Base-by-base conservation (phyloP, 2,888 invertebrate species). In the Oscheius sp. region DNA sequence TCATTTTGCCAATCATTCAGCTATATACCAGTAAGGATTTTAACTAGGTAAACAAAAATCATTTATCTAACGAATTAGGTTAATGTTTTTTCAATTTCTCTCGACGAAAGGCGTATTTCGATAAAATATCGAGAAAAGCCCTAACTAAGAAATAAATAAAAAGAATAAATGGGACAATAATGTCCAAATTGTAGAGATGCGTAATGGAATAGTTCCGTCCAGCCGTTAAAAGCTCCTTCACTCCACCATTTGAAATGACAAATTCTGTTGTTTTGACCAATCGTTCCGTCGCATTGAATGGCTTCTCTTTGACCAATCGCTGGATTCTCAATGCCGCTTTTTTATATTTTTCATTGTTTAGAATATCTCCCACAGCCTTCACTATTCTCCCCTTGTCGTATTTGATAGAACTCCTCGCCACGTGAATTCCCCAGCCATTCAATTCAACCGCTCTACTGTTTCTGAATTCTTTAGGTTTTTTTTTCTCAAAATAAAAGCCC, bases 381-480 rank as follows among this genome's bases (percentile, higher is more conserved):
- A 74, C 58, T 15, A 80, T 63, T 4, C 48, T 12, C 3, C 68
- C 55, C 3, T 73, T 70, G n/a, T 70, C 55, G 8, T 75, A 46
- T 8, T 72, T 42, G 34, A 82, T 37, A 5, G 61, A 31, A 25
- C 53, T 53, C 42, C 75, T 73, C 27, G 72, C 65, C 37, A 79
- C 33, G 1, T 64, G 31, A n/a, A 76, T 31, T 31, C 80, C 82
- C 82, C 82, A 82, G n/a, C 82, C 82, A 34, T 79, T 79, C 17
- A 69, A 50, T 25, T 64, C 78, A 1, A 79, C 81, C 33, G 74
- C 63, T 61, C 72, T 67, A 17, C 74, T 72, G 65, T 82, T 82
- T 39, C 79, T 70, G 34, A 27, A 66, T 10, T 0, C 17, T 50
- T 50, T 50, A n/a, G 12, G 52, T 29, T 8, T 55, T 34, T 33